These are phyloP conservation scores for Poeciliopsis paucimaculata DNA, from an alignment of 2,797 vertebrate species.

Conservation along the genomic window DNA sequence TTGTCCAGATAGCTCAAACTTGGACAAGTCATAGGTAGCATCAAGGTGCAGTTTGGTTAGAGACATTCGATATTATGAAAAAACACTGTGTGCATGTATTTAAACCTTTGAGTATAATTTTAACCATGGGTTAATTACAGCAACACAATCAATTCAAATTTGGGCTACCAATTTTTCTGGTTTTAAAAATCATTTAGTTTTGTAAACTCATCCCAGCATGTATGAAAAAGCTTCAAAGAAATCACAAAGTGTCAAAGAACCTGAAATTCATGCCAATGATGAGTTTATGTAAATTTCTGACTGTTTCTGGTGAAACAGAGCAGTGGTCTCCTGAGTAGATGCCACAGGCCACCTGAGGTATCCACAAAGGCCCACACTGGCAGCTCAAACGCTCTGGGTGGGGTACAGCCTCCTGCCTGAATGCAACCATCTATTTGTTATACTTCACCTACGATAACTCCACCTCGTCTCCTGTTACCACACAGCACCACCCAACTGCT, in stretches of 20 bases:
- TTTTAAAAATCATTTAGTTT: background rate
- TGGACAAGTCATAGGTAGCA: background rate
- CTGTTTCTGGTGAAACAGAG: background rate
- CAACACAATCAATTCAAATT: background rate
- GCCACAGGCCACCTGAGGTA: background rate
- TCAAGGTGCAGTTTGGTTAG: background rate
- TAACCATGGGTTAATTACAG: background rate
- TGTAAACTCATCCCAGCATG: background rate
- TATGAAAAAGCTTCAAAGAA: background rate
- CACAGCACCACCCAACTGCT: slow-evolving; percentile 25
- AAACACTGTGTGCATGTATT: background rate
- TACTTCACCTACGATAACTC: slow-evolving; percentile 47
- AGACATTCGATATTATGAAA: background rate
- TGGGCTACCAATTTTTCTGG: background rate
- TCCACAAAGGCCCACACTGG: slow-evolving; percentile 18
- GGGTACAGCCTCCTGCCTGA: slow-evolving; percentile 28
- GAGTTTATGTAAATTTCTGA: background rate
- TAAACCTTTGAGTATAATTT: background rate
- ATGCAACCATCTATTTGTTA: slow-evolving; percentile 53
- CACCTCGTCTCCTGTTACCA: slow-evolving; percentile 6
- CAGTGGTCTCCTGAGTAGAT: background rate
- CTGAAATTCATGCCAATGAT: background rate
- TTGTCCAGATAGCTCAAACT: background rate
- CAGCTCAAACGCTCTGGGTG: slow-evolving; percentile 25
- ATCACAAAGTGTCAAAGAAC: background rate